These are phyloP conservation scores for Xyrichtys novacula DNA, from an alignment of 2,797 vertebrate genomes.

Conservation along the genomic window DNA sequence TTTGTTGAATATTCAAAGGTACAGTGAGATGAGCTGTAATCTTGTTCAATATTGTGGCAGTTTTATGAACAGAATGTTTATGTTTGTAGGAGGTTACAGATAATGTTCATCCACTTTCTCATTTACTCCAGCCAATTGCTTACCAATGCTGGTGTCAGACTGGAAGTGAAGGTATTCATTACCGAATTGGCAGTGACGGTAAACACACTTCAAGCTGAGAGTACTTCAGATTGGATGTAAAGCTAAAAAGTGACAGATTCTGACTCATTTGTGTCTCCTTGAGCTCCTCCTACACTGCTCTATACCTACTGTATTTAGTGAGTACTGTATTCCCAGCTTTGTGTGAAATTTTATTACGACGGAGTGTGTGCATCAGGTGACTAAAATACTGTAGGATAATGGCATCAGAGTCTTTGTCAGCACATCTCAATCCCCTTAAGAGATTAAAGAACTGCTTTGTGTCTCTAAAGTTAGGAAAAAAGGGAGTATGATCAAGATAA, in stretches of 20 bases:
- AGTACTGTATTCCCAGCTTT: slow-evolving; percentile 52
- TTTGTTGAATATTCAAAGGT: slow-evolving; percentile 48
- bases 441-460: slow-evolving; percentile 63
- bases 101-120: slow-evolving; percentile 74
- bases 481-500: slow-evolving; percentile 64
- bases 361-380: slow-evolving; percentile 61
- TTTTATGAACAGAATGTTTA: slow-evolving; percentile 73
- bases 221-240: slow-evolving; percentile 71
- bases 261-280: slow-evolving; percentile 59
- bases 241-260: slow-evolving; percentile 72
- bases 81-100: slow-evolving; percentile 69
- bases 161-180: slow-evolving; percentile 77
- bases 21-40: slow-evolving; percentile 28
- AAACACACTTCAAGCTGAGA: slow-evolving; percentile 73
- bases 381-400: slow-evolving; percentile 49
- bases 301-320: too few relatives aligned
- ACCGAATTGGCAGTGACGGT: slow-evolving; percentile 73
- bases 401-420: slow-evolving; percentile 54
- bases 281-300: slow-evolving; percentile 56
- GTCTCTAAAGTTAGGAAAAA: slow-evolving; percentile 46
- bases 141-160: slow-evolving; percentile 70
- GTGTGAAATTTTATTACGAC: slow-evolving; percentile 54
- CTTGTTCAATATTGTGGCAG: slow-evolving; percentile 45
- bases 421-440: slow-evolving; percentile 56
- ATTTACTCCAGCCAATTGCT: slow-evolving; percentile 69